Evolutionary conservation across 2,888 invertebrate species (phyloP), one percentile per base, ranked within the genome.

Genomic region (Orthosia gracilis): DNA sequence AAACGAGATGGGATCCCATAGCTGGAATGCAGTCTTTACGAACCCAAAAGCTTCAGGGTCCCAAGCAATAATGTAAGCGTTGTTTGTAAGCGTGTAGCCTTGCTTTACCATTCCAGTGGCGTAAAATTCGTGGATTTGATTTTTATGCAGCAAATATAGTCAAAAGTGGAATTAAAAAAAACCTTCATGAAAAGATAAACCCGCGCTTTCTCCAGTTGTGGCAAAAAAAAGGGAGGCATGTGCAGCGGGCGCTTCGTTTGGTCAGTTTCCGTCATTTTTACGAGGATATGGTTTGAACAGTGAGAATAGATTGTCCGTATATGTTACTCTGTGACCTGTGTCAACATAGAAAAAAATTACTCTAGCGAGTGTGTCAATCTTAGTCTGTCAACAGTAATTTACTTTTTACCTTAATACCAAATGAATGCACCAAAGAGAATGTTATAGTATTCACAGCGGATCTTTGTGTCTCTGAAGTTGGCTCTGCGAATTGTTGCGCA

Each of bases 111-210:
- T 18, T 21, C 21, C 21, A 54, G 54, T 54, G 21, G 0, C 4
- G 1, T 12, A 13, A 12, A 54, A 2, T 2, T 0, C 12, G 18
- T 1, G n/a, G 18, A n/a, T 7, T 9, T 7, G 1, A 7, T 4
- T 13, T 21, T 21, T 13, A 0, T 4, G 3, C 18, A 4, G 18
- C 13, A 3, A n/a, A 12, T n/a, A 54, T 64, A 49, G 9, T 26
- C 0, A 58, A 15, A 21, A 45, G 18, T 7, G 7, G 17, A 52
- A 45, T 45, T n/a, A 4, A 49, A 31, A 55, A 50, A 86, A 92
- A 97, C 97, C 92, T 97, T 97, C 87, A 98, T 97, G 13, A 98
- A 90, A 92, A 97, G 97, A 85, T 97, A 97, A 89, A 98, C 96
- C 82, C 97, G 94, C 89, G 97, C 96, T 88, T 97, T 97, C 87